Base-by-base conservation (phyloP, 2,113 vertebrate genomes). In the Callocephalon fimbriatum region DNA sequence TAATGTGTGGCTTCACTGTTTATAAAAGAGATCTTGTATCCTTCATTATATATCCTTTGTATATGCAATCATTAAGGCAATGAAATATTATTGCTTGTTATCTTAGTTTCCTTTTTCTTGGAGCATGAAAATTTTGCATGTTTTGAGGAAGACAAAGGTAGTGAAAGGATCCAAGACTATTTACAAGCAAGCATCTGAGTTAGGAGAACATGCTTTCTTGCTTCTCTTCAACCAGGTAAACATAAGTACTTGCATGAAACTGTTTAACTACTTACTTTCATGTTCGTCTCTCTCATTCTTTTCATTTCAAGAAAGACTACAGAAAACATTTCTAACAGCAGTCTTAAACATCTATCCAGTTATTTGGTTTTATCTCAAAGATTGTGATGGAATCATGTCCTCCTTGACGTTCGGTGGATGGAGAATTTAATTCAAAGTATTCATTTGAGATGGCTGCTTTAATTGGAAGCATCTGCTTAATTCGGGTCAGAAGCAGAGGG, bases 211-310 rank as follows among this genome's bases (percentile, higher is more conserved):
- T 35, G 95, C 97, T 13, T 96, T 96, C 18, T 93, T 97, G 29
- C 97, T 98, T 74, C 89, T 98, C 78, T 98, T 98, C 87, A 98
- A 95, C 75, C 98, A 99, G 98, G 97, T 98, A 90, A 89, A n/a
- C 78, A 50, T 50, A 78, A 68, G 68, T 58, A 26, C 27, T 79
- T 90, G 29, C 31, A 53, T 35, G 8, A 85, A 77, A 44, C 25
- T 62, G 31, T 80, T 82, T 38, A 71, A 44, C 9, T 29, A 7
- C 53, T 58, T 66, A 31, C 10, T 68, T 50, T 32, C 10, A 5
- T 72, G 47, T 29, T 53, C 13, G 31, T 83, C n/a, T 74, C 15
- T 83, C 42, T 70, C 42, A n/a, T 71, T 92, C 13, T 54, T 68
- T 56, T 68, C 0, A 27, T 87, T 90, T 70, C 26, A 70, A 63